These are phyloP conservation scores for Pavo muticus DNA, from an alignment of 2,113 vertebrate genomes.

Conservation along the genomic window DNA sequence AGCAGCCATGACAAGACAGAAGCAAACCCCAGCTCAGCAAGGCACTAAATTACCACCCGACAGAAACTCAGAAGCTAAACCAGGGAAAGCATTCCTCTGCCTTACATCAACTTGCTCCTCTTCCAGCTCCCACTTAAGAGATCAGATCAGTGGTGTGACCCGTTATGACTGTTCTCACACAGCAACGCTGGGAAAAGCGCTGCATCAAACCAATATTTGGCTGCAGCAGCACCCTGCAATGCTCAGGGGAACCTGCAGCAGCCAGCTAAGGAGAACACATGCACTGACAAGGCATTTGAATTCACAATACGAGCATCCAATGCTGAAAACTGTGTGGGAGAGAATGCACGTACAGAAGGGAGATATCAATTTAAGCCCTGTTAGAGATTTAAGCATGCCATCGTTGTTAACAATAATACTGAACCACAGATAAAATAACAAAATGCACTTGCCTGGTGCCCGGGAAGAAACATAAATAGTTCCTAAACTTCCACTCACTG, in stretches of 20 bases:
- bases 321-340: conserved; percentile 5
- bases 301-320: not conserved
- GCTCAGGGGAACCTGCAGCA: not conserved
- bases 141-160: not conserved
- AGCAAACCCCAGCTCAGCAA: not conserved
- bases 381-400: not conserved
- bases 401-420: not conserved
- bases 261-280: not conserved
- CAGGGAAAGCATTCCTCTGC: not conserved
- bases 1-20: not conserved
- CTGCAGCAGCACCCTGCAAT: not conserved
- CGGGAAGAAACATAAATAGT: not conserved
- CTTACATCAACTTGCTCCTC: not conserved
- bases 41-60: not conserved
- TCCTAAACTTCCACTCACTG: not conserved
- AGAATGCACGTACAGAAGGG: not conserved
- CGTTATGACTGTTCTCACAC: accelerated
- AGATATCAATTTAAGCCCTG: not conserved
- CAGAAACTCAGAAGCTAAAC: not conserved
- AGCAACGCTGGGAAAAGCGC: not conserved
- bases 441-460: not conserved
- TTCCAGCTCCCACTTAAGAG: not conserved
- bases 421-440: not conserved
- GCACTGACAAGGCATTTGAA: conserved; percentile 3
- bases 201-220: accelerated